A percentile compares a stretch with the other conserved stretches of the same genome.
Evolutionary conservation across 2,113 vertebrate species (phyloP).

Genomic region (Anas platyrhynchos): DNA sequence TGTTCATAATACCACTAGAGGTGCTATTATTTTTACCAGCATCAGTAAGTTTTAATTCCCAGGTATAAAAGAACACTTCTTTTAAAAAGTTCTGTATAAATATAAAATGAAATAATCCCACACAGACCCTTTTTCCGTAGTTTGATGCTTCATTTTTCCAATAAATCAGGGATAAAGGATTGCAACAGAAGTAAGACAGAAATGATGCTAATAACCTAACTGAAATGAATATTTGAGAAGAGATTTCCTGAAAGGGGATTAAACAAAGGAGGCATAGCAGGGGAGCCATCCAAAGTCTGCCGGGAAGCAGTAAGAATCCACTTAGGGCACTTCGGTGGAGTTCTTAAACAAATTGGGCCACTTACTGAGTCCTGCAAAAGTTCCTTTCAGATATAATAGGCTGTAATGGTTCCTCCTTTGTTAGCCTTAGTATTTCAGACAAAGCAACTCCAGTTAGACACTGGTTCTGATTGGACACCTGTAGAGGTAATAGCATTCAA

Average conservation of each 20-base stretch:
- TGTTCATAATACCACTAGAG: neutral
- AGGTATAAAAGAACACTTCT: neutral
- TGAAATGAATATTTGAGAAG: neutral
- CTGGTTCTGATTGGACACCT: constrained; percentile 17
- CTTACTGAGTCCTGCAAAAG: neutral
- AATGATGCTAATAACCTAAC: neutral
- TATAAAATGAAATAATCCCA: neutral
- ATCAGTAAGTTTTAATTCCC: constrained; percentile 20
- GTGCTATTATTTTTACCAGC: constrained; percentile 22
- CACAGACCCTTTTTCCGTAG: neutral
- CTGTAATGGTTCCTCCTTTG: constrained; percentile 33
- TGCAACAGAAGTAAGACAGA: neutral
- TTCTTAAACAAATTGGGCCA: constrained; percentile 39
- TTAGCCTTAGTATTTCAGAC: neutral
- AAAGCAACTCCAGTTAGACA: neutral
- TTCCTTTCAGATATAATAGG: neutral
- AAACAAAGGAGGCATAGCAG: neutral
- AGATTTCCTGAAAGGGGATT: neutral
- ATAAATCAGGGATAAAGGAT: neutral
- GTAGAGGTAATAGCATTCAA: constrained; percentile 16
- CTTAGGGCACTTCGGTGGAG: neutral
- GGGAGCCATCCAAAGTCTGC: neutral
- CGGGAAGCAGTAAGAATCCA: neutral
- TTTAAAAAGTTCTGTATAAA: neutral
- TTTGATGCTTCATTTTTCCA: neutral